Evolutionary conservation across 2,113 vertebrate genomes (phyloP).

Genomic region (Catharus fuscescens): DNA sequence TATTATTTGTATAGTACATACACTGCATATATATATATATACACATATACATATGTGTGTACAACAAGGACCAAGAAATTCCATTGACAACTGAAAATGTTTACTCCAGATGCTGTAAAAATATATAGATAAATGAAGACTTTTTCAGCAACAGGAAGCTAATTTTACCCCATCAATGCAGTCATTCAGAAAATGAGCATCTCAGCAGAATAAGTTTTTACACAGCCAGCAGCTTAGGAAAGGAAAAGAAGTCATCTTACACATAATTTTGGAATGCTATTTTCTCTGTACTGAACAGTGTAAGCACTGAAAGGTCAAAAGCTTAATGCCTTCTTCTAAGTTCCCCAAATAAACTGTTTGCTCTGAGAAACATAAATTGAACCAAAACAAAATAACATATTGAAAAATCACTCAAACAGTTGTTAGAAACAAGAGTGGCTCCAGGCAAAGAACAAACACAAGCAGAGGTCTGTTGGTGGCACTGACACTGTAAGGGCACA

Average conservation of each 20-base stretch:
- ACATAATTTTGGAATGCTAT: background rate
- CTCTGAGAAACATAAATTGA: background rate
- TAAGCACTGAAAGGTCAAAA: background rate
- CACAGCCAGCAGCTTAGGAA: background rate
- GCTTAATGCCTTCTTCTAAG: background rate
- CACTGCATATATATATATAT: too few relatives aligned
- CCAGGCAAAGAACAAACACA: background rate
- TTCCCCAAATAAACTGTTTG: background rate
- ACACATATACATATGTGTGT: too few relatives aligned
- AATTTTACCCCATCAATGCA: background rate
- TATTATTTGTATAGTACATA: background rate
- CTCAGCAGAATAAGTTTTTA: background rate
- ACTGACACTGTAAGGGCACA: background rate
- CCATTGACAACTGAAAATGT: background rate
- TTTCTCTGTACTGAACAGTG: background rate
- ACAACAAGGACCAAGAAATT: background rate
- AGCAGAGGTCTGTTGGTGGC: background rate
- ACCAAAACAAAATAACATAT: background rate
- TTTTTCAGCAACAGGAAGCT: background rate
- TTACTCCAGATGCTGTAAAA: background rate
- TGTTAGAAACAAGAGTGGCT: background rate
- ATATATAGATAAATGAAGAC: background rate
- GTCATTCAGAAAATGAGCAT: background rate
- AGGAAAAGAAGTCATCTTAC: background rate
- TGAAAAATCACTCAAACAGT: background rate